phyloP scores from a whole-genome alignment of 2,113 vertebrate genomes.

The Emydura subglobosa region DNA sequence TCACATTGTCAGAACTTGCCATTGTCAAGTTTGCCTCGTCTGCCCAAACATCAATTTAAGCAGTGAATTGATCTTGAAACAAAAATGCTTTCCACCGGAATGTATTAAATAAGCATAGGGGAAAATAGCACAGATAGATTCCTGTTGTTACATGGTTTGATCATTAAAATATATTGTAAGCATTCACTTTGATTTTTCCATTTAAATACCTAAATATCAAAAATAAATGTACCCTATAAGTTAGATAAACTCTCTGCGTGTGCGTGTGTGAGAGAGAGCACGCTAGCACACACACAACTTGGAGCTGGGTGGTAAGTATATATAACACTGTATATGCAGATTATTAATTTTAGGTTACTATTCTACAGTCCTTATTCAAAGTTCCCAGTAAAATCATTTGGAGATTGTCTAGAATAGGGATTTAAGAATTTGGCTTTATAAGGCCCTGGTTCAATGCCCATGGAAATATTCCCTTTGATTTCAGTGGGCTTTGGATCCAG shows the following conservation, averaged over 20 bases:
- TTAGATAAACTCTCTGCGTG: not conserved
- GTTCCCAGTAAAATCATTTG: not conserved
- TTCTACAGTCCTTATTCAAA: not conserved
- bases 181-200: constrained; percentile 16
- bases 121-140: not conserved
- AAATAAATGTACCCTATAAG: not conserved
- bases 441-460: not conserved
- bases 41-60: constrained; percentile 59
- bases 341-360: not conserved
- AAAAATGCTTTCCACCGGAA: constrained; percentile 51
- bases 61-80: constrained; percentile 47
- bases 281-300: too few species aligned
- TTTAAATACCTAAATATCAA: not conserved
- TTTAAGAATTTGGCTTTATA: not conserved
- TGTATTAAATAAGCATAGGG: constrained; percentile 26
- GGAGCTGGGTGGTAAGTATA: not conserved
- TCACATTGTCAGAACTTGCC: constrained; percentile 32
- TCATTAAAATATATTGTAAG: constrained; percentile 46
- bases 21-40: constrained; percentile 37
- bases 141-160: not conserved
- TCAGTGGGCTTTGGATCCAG: not conserved
- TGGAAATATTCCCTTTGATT: not conserved
- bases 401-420: not conserved
- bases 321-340: not conserved
- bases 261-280: not conserved